Evolutionary conservation across 2,113 vertebrate genomes (phyloP), one percentile per base, ranked within the genome.

Genomic region (Leptodactylus fuscus): DNA sequence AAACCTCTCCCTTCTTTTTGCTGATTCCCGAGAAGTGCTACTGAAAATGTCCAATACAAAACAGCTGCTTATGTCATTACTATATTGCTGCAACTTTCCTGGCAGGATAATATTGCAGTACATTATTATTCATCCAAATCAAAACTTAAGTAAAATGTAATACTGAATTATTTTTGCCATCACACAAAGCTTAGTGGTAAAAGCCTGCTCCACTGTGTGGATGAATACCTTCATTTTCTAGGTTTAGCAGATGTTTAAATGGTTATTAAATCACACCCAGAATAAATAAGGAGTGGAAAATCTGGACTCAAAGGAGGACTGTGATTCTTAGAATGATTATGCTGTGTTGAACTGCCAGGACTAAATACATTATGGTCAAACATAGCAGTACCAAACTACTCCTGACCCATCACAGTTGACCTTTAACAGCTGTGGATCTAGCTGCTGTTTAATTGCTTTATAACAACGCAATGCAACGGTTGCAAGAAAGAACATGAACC

Each of bases 211-310:
- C 48, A 48, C n/a, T 46, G 38, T 3, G n/a, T 38, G 22, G 34
- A 41, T 71, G 36, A 71, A 71, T 71, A 36, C 69, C 44, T 41
- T 44, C 41, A 27, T 74, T 74, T 74, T 74, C 12, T 44, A n/a
- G 38, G 38, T 74, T 74, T 74, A 74, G n/a, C 71, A 44, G n/a
- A 74, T 74, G 41, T 74, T 46, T 74, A 74, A 27, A 74, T 46
- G 41, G 38, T 46, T 74, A 27, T 74, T 46, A 67, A 74, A 46
- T 74, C 41, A 74, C 71, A 74, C n/a, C 71, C 38, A 74, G 48
- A 74, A 44, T 74, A 74, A 74, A 74, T 74, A 74, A 74, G 36
- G 41, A 74, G 71, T 74, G 71, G 36, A 74, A 74, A 74, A 46
- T 48, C n/a, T 48, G 10, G 71, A 74, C 41, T 44, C 41, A 46